Conservation (phyloP, 1,140 invertebrate species). For the Chlorops oryzae region DNA sequence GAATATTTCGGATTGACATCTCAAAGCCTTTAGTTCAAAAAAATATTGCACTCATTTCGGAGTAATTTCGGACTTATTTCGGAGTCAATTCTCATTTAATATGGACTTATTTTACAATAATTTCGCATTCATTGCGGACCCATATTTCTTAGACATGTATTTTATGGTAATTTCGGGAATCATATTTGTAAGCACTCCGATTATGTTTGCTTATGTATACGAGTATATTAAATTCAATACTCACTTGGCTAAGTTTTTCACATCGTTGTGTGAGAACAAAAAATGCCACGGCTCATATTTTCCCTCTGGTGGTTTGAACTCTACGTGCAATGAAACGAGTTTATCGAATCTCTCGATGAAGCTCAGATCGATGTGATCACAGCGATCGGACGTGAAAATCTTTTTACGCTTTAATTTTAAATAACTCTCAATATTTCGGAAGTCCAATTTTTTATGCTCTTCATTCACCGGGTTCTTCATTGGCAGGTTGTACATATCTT, state of each 20-base stretch:
- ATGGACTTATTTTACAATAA: no score
- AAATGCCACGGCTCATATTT: conserved; percentile 28
- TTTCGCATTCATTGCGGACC: no score
- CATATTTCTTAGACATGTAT: no score
- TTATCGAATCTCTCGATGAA: conserved; percentile 30
- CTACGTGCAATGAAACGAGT: conserved; percentile 22
- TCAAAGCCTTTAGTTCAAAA: no score
- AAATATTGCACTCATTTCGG: no score
- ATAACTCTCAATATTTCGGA: conserved; percentile 23
- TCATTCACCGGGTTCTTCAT: conserved; percentile 26
- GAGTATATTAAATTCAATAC: not conserved
- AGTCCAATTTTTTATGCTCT: conserved; percentile 21
- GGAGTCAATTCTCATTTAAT: no score
- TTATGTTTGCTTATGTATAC: no score
- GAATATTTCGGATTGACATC: no score
- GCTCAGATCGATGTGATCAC: conserved; percentile 30
- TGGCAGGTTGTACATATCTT: conserved; percentile 20
- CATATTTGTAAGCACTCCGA: no score
- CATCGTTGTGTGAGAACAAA: conserved; percentile 32
- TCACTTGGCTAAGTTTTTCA: conserved; percentile 20
- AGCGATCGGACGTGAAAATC: conserved; percentile 28
- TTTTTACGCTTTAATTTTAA: conserved; percentile 13
- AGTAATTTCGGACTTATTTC: no score
- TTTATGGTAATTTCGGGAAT: no score
- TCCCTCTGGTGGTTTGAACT: conserved; percentile 25